A percentile compares a stretch with the other conserved stretches of the same genome.
Evolutionary conservation across 2,797 vertebrate species (phyloP).

Genomic region (Jordanella pulchra): DNA sequence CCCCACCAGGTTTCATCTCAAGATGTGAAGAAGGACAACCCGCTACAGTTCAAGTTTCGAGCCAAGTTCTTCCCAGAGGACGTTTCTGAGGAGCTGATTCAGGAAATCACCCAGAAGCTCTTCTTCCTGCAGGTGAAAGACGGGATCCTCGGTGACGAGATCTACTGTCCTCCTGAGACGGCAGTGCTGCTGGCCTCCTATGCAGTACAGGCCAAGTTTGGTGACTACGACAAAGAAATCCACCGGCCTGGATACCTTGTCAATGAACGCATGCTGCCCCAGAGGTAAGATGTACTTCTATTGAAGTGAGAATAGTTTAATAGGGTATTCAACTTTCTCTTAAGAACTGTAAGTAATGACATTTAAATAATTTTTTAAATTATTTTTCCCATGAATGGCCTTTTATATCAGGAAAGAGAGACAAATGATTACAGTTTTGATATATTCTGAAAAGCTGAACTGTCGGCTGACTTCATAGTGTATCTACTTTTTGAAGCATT

Average conservation of each 20-base stretch:
- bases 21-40: conserved; percentile 93
- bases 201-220: conserved; percentile 94
- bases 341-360: no score
- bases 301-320: neutral
- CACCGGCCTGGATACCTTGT: conserved; percentile 90
- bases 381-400: no score
- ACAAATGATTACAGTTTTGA: no score
- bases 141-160: conserved; percentile 89
- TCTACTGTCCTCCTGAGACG: conserved; percentile 96
- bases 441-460: no score
- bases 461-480: neutral
- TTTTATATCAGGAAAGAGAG: no score
- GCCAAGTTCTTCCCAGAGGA: conserved; percentile 97
- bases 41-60: conserved; percentile 93
- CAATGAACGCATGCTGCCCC: conserved; percentile 90
- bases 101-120: conserved; percentile 96
- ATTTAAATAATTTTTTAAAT: no score
- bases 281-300: conserved; percentile 81
- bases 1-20: conserved; percentile 88
- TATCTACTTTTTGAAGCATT: neutral
- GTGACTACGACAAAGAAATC: conserved; percentile 88
- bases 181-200: conserved; percentile 96
- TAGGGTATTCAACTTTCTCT: neutral
- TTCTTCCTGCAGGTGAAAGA: conserved; percentile 99
- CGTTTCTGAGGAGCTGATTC: conserved; percentile 93